phyloP scores from a whole-genome alignment of 2,113 vertebrate species.

The Lagopus muta region DNA sequence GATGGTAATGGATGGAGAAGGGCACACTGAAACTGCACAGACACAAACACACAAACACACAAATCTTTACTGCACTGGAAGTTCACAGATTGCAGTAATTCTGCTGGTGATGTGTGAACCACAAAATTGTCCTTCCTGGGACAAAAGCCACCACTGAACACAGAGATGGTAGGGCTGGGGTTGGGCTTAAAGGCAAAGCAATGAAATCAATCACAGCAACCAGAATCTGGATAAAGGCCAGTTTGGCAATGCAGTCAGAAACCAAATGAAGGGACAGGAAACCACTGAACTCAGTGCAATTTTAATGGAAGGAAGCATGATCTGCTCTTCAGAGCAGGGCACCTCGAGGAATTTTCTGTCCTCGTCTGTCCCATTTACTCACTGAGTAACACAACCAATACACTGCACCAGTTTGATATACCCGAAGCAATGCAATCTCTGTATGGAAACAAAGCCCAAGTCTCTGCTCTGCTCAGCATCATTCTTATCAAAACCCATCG shows the following conservation, averaged over 20 bases:
- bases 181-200: slow-evolving; percentile 9
- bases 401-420: rapidly evolving
- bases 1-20: background rate
- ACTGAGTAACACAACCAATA: background rate
- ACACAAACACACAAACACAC: background rate
- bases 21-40: background rate
- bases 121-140: background rate
- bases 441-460: background rate
- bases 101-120: slow-evolving; percentile 2
- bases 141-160: slow-evolving; percentile 23
- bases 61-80: background rate
- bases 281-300: background rate
- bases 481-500: background rate
- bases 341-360: background rate
- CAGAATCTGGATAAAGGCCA: slow-evolving; percentile 1
- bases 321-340: background rate
- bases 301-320: background rate
- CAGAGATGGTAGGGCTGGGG: background rate
- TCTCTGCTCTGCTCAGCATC: background rate
- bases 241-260: background rate
- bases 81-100: background rate
- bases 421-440: background rate
- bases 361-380: background rate
- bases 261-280: background rate
- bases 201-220: slow-evolving; percentile 13